Percentiles rank a stretch among this genome's conserved stretches.
These are phyloP conservation scores for Haliclona indistincta DNA, from an alignment of 37 sponge, comb jelly and placozoan genomes.

Conservation along the genomic window DNA sequence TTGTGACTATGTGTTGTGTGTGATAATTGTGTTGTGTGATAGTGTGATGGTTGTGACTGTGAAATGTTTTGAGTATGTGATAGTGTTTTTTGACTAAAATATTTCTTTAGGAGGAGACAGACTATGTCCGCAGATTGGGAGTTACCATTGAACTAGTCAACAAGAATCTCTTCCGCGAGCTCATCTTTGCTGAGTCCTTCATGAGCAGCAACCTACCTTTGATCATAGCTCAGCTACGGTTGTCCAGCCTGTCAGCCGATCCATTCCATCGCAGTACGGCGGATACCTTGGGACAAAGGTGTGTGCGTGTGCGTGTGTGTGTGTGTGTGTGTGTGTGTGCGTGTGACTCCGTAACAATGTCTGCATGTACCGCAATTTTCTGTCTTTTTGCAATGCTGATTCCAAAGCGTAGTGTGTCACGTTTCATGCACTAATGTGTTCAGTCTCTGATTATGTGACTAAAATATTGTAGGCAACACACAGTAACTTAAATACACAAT, in stretches of 20 bases:
- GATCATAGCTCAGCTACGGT: constrained; percentile 75
- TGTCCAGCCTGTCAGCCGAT: constrained; percentile 72
- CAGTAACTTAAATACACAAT: no score
- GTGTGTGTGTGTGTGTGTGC: not conserved
- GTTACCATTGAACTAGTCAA: constrained; percentile 84
- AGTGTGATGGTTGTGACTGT: not conserved
- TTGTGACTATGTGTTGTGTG: not conserved
- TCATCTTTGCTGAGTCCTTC: constrained; percentile 85
- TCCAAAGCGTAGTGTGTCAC: no score
- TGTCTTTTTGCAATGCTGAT: no score
- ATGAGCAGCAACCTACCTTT: constrained; percentile 83
- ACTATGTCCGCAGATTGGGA: constrained; percentile 56
- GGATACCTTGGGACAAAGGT: constrained; percentile 64
- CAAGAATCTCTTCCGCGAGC: constrained; percentile 86
- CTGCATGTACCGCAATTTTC: no score
- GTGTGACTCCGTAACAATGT: no score
- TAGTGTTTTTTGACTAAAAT: no score
- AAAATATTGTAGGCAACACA: no score
- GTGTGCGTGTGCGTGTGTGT: not conserved
- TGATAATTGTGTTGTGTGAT: not conserved
- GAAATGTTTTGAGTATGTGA: no score
- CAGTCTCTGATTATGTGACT: no score
- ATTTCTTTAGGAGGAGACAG: constrained; percentile 77
- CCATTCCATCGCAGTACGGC: constrained; percentile 55
- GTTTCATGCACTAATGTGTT: no score